phyloP scores from a whole-genome alignment of 2,797 vertebrate genomes.

The Staurois parvus region DNA sequence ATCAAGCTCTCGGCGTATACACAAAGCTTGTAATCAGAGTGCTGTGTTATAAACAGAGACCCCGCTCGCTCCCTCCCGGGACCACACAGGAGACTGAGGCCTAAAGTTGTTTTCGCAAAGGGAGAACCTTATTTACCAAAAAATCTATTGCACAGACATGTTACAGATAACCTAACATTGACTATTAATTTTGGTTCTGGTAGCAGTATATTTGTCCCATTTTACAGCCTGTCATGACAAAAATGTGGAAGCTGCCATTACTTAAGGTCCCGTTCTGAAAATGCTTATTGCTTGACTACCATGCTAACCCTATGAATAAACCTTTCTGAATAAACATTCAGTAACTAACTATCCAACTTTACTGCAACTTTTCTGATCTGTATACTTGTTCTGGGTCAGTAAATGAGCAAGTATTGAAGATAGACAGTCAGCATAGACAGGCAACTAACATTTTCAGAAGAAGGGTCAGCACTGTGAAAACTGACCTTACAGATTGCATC shows the following conservation, averaged over 20 bases:
- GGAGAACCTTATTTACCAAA: slow-evolving; percentile 3
- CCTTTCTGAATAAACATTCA: background rate
- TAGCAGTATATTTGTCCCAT: background rate
- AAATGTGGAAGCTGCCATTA: background rate
- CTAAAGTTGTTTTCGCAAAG: slow-evolving; percentile 24
- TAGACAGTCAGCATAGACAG: too few species aligned
- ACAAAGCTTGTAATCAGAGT: slow-evolving; percentile 59
- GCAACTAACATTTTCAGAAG: too few species aligned
- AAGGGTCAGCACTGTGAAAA: too few species aligned
- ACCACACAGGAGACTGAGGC: slow-evolving; percentile 56
- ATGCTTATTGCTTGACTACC: background rate
- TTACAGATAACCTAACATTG: background rate
- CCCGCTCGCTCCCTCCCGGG: slow-evolving; percentile 24
- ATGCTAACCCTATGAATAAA: background rate
- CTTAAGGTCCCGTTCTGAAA: background rate
- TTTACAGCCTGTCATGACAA: background rate
- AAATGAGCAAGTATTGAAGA: too few species aligned
- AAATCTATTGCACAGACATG: background rate
- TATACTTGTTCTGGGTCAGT: background rate
- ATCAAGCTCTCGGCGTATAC: slow-evolving; percentile 54
- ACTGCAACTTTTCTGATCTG: background rate
- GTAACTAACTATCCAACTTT: background rate
- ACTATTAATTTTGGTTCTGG: too few species aligned
- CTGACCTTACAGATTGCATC: too few species aligned
- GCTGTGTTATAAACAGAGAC: slow-evolving; percentile 58